Percentiles rank a stretch among this genome's conserved stretches.
Evolutionary conservation across 2,888 invertebrate genomes (phyloP).

Genomic region (Andrena fulva): DNA sequence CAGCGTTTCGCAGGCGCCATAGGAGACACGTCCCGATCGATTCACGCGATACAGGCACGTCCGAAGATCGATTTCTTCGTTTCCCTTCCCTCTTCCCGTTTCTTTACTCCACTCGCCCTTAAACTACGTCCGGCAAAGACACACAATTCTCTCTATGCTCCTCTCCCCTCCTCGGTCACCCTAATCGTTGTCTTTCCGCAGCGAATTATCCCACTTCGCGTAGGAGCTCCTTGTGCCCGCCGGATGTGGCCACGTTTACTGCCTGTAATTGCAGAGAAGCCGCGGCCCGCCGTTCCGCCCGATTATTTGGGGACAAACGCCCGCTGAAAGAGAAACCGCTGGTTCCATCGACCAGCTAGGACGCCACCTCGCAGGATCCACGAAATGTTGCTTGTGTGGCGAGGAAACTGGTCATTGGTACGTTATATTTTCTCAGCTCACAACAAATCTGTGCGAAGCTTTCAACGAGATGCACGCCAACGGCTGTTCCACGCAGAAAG

Average conservation of each 20-base stretch:
- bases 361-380: neutral
- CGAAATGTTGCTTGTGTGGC: slow-evolving; percentile 2
- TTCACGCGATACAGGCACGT: slow-evolving; percentile 7
- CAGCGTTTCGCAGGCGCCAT: neutral
- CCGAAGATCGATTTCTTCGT: slow-evolving; percentile 3
- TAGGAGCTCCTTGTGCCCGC: slow-evolving; percentile 79
- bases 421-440: neutral
- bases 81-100: neutral
- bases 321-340: slow-evolving; percentile 52
- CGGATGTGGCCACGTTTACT: slow-evolving; percentile 85
- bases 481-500: no score
- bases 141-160: slow-evolving; percentile 16
- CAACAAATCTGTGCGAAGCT: no score
- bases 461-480: no score
- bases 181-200: slow-evolving; percentile 67
- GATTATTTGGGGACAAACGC: slow-evolving; percentile 83
- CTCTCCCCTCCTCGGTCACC: slow-evolving; percentile 42
- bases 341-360: slow-evolving; percentile 5
- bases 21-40: neutral
- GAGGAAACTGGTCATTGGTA: neutral
- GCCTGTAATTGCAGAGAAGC: slow-evolving; percentile 84
- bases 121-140: slow-evolving; percentile 61
- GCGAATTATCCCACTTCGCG: slow-evolving; percentile 65
- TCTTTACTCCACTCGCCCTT: slow-evolving; percentile 37
- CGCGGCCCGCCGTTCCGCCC: slow-evolving; percentile 77